phyloP scores from a whole-genome alignment of 2,888 invertebrate genomes.

The Drosophila falleni region DNA sequence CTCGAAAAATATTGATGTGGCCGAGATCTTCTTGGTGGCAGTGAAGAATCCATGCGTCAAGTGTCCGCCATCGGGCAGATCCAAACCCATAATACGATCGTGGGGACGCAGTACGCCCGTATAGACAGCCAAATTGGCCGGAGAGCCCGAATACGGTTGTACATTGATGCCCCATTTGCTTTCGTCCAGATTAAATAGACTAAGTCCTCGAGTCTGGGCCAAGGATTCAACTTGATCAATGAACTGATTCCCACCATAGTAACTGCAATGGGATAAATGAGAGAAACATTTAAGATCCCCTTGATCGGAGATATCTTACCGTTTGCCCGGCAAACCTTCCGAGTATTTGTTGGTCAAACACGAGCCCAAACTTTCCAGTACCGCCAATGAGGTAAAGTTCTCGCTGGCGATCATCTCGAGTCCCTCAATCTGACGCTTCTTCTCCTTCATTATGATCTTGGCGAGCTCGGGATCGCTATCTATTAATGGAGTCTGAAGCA shows the following conservation, averaged over 20 bases:
- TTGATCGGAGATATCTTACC: constrained; percentile 86
- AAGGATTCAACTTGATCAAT: constrained; percentile 97
- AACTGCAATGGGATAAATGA: constrained; percentile 87
- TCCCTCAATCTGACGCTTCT: constrained; percentile 92
- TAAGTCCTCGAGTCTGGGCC: constrained; percentile 94
- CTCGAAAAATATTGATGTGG: constrained; percentile 98
- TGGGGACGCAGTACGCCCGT: constrained; percentile 95
- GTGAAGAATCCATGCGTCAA: constrained; percentile 97
- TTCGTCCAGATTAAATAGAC: constrained; percentile 92
- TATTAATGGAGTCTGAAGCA: constrained; percentile 88
- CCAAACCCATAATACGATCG: constrained; percentile 98
- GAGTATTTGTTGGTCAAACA: constrained; percentile 98
- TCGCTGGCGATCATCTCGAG: constrained; percentile 99
- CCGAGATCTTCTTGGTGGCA: constrained; percentile 95
- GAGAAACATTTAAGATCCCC: neutral
- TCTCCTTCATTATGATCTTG: constrained; percentile 93
- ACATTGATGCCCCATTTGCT: constrained; percentile 99
- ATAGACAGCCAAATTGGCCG: constrained; percentile 98
- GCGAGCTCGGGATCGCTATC: constrained; percentile 96
- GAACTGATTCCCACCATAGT: constrained; percentile 98
- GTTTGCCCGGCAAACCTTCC: constrained; percentile 95
- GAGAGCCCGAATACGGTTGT: constrained; percentile 97
- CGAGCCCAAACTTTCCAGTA: constrained; percentile 94
- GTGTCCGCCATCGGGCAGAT: constrained; percentile 98
- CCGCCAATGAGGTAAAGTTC: constrained; percentile 96